A percentile compares a stretch with the other conserved stretches of the same genome.
Conservation (phyloP, 1,140 invertebrate species). For the Drosophila trapezifrons region DNA sequence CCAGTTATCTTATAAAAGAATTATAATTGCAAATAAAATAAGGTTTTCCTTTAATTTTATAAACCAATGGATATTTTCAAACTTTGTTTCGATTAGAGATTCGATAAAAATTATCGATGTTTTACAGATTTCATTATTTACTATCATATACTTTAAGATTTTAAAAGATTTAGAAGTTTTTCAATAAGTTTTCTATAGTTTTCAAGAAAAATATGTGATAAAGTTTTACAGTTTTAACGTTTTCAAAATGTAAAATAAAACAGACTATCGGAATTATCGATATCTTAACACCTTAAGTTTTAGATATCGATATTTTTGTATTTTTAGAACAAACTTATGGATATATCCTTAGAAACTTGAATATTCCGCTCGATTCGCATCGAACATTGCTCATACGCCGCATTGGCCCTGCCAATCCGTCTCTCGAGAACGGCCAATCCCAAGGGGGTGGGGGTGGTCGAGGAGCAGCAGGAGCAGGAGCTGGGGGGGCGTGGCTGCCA, state of each 20-base stretch:
- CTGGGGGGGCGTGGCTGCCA: conserved; percentile 3
- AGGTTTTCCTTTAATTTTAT: too few species aligned
- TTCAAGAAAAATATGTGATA: too few species aligned
- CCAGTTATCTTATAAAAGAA: too few species aligned
- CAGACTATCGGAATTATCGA: background rate
- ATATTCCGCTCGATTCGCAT: background rate
- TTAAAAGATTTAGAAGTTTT: too few species aligned
- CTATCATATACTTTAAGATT: too few species aligned
- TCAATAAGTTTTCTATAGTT: background rate
- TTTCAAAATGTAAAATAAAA: too few species aligned
- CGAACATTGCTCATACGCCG: conserved; percentile 35
- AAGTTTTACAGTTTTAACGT: too few species aligned
- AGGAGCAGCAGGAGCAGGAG: background rate
- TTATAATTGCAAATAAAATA: too few species aligned
- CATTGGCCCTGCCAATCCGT: conserved; percentile 10
- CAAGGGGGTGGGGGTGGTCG: background rate
- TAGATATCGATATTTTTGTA: background rate
- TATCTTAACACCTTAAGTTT: background rate
- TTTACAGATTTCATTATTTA: too few species aligned
- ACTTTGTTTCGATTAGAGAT: too few species aligned
- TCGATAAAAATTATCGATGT: too few species aligned
- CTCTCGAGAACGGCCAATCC: background rate
- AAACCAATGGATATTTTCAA: too few species aligned
- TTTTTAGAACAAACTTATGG: background rate
- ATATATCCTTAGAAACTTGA: background rate